These are phyloP conservation scores for Malurus splendens DNA, from an alignment of 2,797 vertebrate genomes.

Conservation along the genomic window DNA sequence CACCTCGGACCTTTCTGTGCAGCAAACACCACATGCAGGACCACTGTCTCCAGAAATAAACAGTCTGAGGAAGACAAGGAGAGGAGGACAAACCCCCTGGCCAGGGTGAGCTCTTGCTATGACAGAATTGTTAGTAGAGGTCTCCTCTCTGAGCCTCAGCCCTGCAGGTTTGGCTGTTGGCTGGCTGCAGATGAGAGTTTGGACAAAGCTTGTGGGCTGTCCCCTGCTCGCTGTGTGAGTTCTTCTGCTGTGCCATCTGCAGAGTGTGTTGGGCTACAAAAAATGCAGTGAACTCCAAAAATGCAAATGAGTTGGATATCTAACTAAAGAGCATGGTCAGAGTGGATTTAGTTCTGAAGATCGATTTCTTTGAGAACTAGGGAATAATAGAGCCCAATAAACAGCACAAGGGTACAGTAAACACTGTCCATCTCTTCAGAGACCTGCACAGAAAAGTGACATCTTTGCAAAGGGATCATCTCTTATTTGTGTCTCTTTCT, in stretches of 20 bases:
- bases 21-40: neutral
- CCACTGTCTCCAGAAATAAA: neutral
- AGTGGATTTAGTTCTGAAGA: neutral
- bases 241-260: neutral
- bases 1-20: neutral
- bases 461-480: neutral
- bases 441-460: neutral
- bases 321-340: neutral
- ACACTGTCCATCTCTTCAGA: neutral
- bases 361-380: neutral
- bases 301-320: neutral
- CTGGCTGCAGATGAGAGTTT: neutral
- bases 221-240: neutral
- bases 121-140: neutral
- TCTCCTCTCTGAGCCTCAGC: neutral
- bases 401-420: neutral
- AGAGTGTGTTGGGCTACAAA: neutral
- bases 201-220: neutral
- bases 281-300: neutral
- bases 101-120: neutral
- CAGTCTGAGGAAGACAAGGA: neutral
- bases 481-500: neutral
- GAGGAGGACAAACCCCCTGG: neutral
- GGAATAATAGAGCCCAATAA: neutral
- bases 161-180: accelerated